phyloP scores from a whole-genome alignment of 2,797 vertebrate species.

The Crocidura indochinensis region DNA sequence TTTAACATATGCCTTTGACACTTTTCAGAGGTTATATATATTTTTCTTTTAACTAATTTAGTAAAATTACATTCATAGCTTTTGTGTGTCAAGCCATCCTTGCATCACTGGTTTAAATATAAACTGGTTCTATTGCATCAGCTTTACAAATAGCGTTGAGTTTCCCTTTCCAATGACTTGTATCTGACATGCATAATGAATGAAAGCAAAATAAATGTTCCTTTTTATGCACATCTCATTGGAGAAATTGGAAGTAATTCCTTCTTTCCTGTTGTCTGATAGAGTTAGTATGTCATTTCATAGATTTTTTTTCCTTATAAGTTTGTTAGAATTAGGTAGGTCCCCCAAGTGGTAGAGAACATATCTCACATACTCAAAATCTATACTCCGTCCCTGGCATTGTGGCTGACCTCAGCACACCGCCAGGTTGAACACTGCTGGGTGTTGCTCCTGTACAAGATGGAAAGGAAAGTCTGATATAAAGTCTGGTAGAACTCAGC shows the following conservation, averaged over 20 bases:
- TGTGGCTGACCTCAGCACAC: too few relatives aligned
- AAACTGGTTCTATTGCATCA: not conserved
- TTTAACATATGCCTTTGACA: not conserved
- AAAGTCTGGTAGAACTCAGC: too few relatives aligned
- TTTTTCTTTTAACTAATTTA: not conserved
- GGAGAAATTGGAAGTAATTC: not conserved
- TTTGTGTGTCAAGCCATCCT: not conserved
- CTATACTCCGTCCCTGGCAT: too few relatives aligned
- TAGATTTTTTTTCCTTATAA: not conserved
- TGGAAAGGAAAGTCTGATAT: too few relatives aligned
- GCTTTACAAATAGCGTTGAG: not conserved
- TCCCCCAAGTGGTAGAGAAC: too few relatives aligned
- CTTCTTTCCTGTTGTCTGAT: not conserved
- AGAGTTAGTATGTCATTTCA: not conserved
- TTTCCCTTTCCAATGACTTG: not conserved
- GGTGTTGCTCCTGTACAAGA: too few relatives aligned
- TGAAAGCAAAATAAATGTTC: not conserved
- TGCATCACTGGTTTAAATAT: not conserved
- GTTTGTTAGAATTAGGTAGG: not conserved
- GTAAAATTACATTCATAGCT: not conserved
- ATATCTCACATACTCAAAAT: too few relatives aligned
- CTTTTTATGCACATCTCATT: too few relatives aligned
- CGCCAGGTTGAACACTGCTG: too few relatives aligned
- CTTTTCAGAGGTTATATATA: not conserved
- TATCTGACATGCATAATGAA: not conserved